Percentiles rank a stretch among this genome's conserved stretches.
Conservation (phyloP, 1,140 invertebrate genomes). For the Drosophila orena region DNA sequence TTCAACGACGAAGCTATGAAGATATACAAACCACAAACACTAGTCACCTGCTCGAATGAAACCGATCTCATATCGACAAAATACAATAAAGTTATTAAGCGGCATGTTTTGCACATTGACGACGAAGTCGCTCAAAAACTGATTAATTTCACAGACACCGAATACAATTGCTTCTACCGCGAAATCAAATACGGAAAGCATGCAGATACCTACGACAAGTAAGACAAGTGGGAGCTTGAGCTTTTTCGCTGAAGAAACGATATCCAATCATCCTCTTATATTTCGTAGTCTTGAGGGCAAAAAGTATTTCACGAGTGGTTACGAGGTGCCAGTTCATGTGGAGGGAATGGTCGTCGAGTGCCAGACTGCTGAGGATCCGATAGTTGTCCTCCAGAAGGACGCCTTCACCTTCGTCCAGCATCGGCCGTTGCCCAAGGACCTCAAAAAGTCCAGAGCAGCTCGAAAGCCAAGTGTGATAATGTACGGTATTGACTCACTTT, state of each 20-base stretch:
- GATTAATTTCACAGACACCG: constrained; percentile 17
- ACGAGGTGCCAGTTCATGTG: constrained; percentile 28
- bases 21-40: constrained; percentile 86
- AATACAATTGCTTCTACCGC: constrained; percentile 44
- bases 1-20: constrained; percentile 87
- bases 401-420: constrained; percentile 55
- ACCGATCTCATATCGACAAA: constrained; percentile 84
- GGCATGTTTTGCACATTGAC: constrained; percentile 62
- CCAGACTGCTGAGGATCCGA: constrained; percentile 23
- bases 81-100: constrained; percentile 44
- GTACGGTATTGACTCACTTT: constrained; percentile 49
- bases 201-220: constrained; percentile 37
- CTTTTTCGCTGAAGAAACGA: constrained; percentile 20
- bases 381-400: constrained; percentile 47
- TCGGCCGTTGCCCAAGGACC: constrained; percentile 24
- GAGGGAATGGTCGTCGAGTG: constrained; percentile 48
- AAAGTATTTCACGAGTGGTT: constrained; percentile 26
- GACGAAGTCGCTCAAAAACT: constrained; percentile 66
- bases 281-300: constrained; percentile 11
- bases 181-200: constrained; percentile 12
- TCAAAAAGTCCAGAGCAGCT: not conserved
- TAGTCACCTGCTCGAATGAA: constrained; percentile 86
- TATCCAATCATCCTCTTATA: not conserved
- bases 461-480: constrained; percentile 57
- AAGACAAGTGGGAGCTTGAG: not conserved